Conservation (phyloP, 2,797 vertebrate genomes). For the Xiphorhynchus erythropygius region DNA sequence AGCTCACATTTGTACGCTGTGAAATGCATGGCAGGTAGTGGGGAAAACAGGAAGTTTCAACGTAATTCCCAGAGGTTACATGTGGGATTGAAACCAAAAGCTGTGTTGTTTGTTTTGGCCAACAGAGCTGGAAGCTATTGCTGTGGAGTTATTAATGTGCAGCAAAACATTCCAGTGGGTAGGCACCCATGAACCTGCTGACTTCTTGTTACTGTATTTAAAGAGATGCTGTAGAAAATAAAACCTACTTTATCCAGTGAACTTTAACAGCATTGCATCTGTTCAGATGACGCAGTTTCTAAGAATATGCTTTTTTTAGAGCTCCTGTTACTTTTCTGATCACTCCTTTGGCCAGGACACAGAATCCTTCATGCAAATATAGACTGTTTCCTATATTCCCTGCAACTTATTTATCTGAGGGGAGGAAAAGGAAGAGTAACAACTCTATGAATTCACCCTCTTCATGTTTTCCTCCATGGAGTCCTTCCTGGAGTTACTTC, state of each 20-base stretch:
- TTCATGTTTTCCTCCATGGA: neutral
- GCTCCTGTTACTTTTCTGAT: slow-evolving; percentile 10
- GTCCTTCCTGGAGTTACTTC: neutral
- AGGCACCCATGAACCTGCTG: slow-evolving; percentile 41
- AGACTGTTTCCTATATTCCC: neutral
- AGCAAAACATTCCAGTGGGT: slow-evolving; percentile 44
- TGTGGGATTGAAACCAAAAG: neutral
- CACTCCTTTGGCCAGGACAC: neutral
- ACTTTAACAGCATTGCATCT: slow-evolving; percentile 45
- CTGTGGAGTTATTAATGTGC: slow-evolving; percentile 32
- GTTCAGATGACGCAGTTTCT: slow-evolving; percentile 41
- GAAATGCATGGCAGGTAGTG: neutral
- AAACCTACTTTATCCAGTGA: slow-evolving; percentile 17
- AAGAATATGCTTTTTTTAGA: slow-evolving; percentile 34
- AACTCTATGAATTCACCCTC: neutral
- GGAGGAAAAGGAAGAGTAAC: neutral
- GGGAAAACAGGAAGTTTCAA: slow-evolving; percentile 39
- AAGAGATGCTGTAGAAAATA: slow-evolving; percentile 50
- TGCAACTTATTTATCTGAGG: neutral
- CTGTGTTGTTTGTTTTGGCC: slow-evolving; percentile 35
- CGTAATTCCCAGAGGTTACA: slow-evolving; percentile 9
- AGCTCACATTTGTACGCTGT: neutral
- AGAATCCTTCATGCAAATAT: neutral
- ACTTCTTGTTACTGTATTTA: slow-evolving; percentile 55
- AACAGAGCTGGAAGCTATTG: neutral